Evolutionary conservation across 2,113 vertebrate species (phyloP), one percentile per base, ranked within the genome.

Genomic region (Hoplias malabaricus): DNA sequence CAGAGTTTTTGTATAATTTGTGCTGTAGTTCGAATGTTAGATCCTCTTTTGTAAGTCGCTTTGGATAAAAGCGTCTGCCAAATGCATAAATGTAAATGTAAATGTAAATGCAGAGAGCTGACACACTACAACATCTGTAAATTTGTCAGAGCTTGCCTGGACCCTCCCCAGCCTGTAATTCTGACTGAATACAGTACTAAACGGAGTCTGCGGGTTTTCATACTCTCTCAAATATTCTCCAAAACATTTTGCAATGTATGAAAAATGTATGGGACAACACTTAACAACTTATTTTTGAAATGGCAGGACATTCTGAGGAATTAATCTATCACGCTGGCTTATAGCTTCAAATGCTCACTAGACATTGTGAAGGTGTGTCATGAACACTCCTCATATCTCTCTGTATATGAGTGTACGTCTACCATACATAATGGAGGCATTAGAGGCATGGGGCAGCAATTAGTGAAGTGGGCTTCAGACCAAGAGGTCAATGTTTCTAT

Each of bases 291-390:
- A 13, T 71, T 23, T 61, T 56, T 71, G 69, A 27, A 25, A 25
- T 56, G 63, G 4, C 68, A 86, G 84, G 84, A 88, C 72, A 85
- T 86, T 63, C 75, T 86, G 61, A 76, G 73, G 68, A 88, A 84
- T 33, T 54, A 79, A 7, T 83, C 83, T 16, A 86, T 87, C 46
- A 87, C 80, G 42, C 65, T 85, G 38, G 80, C 85, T 74, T 84
- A 77, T 83, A 81, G 29, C n/a, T 86, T 87, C 57, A 86, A 84
- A 61, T 86, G 69, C 61, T 88, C 77, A 21, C 61, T 85, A 43
- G 83, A 85, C 62, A 84, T 86, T 16, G 80, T 84, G 10, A 85
- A 86, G 82, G 85, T 86, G 77, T 34, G 50, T 43, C 36, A 48
- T 62, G 38, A 19, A 19, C 27, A 31, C 11, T 31, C 11, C 38